Evolutionary conservation across 2,797 vertebrate genomes (phyloP).

Genomic region (Mallotus villosus): DNA sequence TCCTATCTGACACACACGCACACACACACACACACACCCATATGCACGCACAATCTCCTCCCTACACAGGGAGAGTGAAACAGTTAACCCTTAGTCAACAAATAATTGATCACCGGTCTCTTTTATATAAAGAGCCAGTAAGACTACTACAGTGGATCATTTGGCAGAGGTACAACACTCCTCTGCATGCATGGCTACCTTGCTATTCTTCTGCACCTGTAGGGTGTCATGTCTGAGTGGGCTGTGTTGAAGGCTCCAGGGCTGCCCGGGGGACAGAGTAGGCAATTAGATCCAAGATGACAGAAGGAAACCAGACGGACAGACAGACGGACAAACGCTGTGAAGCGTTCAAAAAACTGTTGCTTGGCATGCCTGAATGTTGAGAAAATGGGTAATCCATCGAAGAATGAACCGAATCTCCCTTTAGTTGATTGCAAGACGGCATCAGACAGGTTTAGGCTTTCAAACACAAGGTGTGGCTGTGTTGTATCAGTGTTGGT

Average conservation of each 20-base stretch:
- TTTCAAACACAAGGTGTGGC: constrained; percentile 13
- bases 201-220: constrained; percentile 8
- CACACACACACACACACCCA: neutral
- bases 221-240: constrained; percentile 22
- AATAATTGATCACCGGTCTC: constrained; percentile 34
- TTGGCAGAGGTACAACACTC: constrained; percentile 18
- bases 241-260: constrained; percentile 9
- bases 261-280: neutral
- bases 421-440: too few species aligned
- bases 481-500: constrained; percentile 10
- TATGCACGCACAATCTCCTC: neutral
- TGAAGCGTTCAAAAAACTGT: too few species aligned
- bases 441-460: neutral
- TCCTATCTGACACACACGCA: neutral
- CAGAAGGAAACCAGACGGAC: too few species aligned
- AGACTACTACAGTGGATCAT: constrained; percentile 1
- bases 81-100: constrained; percentile 16
- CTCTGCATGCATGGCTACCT: constrained; percentile 15
- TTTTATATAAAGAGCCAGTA: constrained; percentile 7
- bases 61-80: constrained; percentile 5
- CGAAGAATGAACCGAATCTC: too few species aligned
- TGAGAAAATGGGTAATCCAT: too few species aligned
- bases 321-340: too few species aligned
- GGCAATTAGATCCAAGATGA: too few species aligned
- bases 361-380: too few species aligned